Conservation (phyloP, 2,113 vertebrate genomes). For the Arenaria interpres region DNA sequence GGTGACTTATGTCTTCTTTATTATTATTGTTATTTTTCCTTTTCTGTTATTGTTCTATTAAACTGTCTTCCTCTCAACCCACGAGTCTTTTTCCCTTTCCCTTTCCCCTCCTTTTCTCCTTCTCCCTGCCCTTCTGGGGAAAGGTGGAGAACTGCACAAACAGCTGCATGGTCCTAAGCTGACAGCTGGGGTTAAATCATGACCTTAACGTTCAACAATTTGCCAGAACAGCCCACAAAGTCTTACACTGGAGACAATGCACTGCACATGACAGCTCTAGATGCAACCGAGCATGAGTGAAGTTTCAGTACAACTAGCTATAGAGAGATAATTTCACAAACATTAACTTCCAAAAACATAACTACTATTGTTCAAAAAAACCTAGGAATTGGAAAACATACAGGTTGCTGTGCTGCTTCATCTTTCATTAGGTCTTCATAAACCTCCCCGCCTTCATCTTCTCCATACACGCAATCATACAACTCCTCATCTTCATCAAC, state of each 20-base stretch:
- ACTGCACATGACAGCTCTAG: rapidly evolving
- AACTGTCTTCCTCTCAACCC: neutral
- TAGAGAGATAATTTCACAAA: neutral
- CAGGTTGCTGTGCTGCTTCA: slow-evolving; percentile 84
- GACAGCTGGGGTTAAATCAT: neutral
- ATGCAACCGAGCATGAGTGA: neutral
- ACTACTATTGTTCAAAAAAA: neutral
- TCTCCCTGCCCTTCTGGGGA: neutral
- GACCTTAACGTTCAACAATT: neutral
- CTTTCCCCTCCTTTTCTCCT: neutral
- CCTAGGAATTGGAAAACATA: slow-evolving; percentile 49
- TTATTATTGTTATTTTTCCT: neutral
- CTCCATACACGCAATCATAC: slow-evolving; percentile 96
- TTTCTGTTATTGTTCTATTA: neutral
- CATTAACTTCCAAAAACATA: neutral
- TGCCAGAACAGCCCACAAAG: neutral
- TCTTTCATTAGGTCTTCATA: slow-evolving; percentile 98
- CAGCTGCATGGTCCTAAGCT: neutral
- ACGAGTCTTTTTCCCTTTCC: neutral
- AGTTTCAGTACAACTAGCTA: neutral
- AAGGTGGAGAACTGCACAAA: neutral
- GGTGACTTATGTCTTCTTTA: neutral
- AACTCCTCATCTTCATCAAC: slow-evolving; percentile 90
- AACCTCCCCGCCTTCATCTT: slow-evolving; percentile 94
- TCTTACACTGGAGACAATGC: neutral